These are phyloP conservation scores for Laspeyria flexula DNA, from an alignment of 2,888 invertebrate genomes.

Conservation along the genomic window DNA sequence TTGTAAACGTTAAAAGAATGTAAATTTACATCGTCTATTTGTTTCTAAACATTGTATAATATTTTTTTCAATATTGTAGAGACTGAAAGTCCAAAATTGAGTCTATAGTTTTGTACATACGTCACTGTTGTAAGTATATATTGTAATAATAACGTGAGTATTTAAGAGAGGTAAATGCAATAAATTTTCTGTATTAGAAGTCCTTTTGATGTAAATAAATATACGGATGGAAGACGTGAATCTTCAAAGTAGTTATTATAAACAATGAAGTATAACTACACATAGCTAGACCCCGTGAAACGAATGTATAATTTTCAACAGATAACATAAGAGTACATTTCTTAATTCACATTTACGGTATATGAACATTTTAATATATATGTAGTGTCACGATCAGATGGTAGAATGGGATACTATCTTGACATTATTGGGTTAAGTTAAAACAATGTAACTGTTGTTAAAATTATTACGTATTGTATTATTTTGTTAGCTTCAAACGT, in stretches of 20 bases:
- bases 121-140: slow-evolving; percentile 83
- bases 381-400: slow-evolving; percentile 23
- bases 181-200: slow-evolving; percentile 82
- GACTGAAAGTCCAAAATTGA: slow-evolving; percentile 86
- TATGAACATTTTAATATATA: slow-evolving; percentile 24
- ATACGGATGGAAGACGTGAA: slow-evolving; percentile 61
- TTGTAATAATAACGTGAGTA: slow-evolving; percentile 76
- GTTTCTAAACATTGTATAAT: slow-evolving; percentile 70
- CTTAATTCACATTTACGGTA: slow-evolving; percentile 16
- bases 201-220: slow-evolving; percentile 74
- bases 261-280: slow-evolving; percentile 58
- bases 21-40: slow-evolving; percentile 64
- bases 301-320: slow-evolving; percentile 34
- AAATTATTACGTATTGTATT: slow-evolving; percentile 42
- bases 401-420: slow-evolving; percentile 30
- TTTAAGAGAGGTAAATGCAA: slow-evolving; percentile 81
- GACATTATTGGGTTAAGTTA: slow-evolving; percentile 33
- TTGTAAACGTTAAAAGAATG: slow-evolving; percentile 67
- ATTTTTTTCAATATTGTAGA: slow-evolving; percentile 77
- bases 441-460: slow-evolving; percentile 37
- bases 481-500: slow-evolving; percentile 71
- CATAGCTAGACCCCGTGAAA: slow-evolving; percentile 32
- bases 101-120: slow-evolving; percentile 85
- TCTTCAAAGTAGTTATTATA: slow-evolving; percentile 55
- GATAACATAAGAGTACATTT: slow-evolving; percentile 14